A percentile compares a stretch with the other conserved stretches of the same genome.
phyloP scores from a whole-genome alignment of 2,797 vertebrate species.

The Scleropages formosus region DNA sequence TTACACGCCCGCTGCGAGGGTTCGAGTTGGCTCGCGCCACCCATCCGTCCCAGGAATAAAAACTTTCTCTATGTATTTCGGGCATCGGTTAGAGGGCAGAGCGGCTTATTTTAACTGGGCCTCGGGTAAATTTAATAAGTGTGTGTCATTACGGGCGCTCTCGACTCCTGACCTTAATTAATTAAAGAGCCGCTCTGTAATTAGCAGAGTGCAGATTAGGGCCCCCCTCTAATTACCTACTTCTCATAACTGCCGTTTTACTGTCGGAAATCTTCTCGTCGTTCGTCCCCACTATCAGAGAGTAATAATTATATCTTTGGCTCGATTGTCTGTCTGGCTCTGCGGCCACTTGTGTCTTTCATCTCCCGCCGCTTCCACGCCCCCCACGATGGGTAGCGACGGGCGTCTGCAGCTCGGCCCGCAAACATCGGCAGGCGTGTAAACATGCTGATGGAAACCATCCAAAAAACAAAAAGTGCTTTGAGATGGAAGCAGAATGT shows the following conservation, averaged over 20 bases:
- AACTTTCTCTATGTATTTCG: neutral
- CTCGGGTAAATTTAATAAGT: slow-evolving; percentile 23
- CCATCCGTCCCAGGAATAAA: neutral
- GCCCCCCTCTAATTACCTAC: slow-evolving; percentile 57
- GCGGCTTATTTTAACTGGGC: slow-evolving; percentile 22
- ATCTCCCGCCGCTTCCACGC: slow-evolving; percentile 1
- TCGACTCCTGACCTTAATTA: slow-evolving; percentile 51
- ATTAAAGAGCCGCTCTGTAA: slow-evolving; percentile 47
- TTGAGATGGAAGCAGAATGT: no score
- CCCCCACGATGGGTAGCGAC: neutral
- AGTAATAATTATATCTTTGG: slow-evolving; percentile 3
- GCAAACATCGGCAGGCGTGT: neutral
- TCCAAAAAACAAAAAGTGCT: neutral
- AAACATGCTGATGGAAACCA: slow-evolving; percentile 22
- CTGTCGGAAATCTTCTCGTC: slow-evolving; percentile 50
- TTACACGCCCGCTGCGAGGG: neutral
- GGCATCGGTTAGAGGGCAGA: neutral
- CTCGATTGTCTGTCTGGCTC: neutral
- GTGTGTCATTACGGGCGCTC: slow-evolving; percentile 32
- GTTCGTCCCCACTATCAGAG: slow-evolving; percentile 33
- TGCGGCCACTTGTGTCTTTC: neutral
- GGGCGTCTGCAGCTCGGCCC: no score
- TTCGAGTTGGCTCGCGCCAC: no score
- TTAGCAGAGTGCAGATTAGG: slow-evolving; percentile 37
- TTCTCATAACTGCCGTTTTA: slow-evolving; percentile 56